A percentile compares a stretch with the other conserved stretches of the same genome.
phyloP scores from a whole-genome alignment of 2,888 invertebrate species.

The Poecilobothrus nobilitatus region DNA sequence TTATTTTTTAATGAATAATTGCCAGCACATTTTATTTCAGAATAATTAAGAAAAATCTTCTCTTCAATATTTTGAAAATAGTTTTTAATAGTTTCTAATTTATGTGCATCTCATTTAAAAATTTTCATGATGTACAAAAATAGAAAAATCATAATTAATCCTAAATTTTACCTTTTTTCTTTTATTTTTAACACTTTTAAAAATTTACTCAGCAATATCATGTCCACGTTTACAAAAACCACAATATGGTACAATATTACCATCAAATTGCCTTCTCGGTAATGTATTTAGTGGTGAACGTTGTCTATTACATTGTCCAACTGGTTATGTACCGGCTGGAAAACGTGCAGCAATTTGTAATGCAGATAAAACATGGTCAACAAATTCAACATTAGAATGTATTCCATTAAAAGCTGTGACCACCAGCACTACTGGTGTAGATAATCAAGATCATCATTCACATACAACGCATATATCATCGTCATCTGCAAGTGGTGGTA shows the following conservation, averaged over 20 bases:
- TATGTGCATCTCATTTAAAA: constrained; percentile 6
- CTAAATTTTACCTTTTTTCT: constrained; percentile 13
- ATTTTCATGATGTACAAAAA: not conserved
- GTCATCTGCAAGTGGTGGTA: constrained; percentile 10
- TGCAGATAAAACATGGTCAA: constrained; percentile 36
- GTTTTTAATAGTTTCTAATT: constrained; percentile 1
- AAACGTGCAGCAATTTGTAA: constrained; percentile 36
- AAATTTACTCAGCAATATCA: constrained; percentile 34
- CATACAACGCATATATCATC: not conserved
- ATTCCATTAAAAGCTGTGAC: constrained; percentile 19
- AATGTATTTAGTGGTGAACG: constrained; percentile 44
- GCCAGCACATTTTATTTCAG: too few relatives aligned
- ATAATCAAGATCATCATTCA: constrained; percentile 18
- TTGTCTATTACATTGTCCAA: constrained; percentile 46
- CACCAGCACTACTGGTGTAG: constrained; percentile 16
- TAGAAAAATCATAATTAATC: not conserved
- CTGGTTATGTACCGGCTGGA: constrained; percentile 43
- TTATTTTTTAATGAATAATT: too few relatives aligned
- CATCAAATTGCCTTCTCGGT: constrained; percentile 47
- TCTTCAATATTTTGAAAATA: too few relatives aligned
- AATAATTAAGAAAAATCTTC: too few relatives aligned
- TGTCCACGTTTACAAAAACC: constrained; percentile 47
- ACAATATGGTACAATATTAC: constrained; percentile 47
- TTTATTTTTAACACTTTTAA: not conserved
- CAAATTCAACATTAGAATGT: constrained; percentile 36